Evolutionary conservation across 1,140 invertebrate species (phyloP), one percentile per base, ranked within the genome.

Genomic region (Physella acuta): DNA sequence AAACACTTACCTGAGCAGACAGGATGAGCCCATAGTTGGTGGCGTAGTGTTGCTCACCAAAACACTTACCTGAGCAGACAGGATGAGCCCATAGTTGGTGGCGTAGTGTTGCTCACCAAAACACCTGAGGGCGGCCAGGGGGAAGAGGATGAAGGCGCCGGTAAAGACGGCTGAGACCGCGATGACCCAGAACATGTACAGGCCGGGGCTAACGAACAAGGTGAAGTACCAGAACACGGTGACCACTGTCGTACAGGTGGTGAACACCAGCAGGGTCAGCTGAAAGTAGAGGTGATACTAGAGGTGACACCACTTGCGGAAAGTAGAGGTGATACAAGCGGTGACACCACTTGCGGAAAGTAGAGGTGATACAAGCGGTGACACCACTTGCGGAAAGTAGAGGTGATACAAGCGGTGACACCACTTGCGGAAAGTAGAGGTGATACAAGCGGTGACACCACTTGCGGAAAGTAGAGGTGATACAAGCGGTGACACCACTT

Each of bases 121-220:
- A 2, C 24, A 34, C n/a, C 33, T n/a, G 28, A 69, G 53, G 2
- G 71, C 71, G 3, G 71, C 71, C 60, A 72, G 30, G 3, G 71
- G 71, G 24, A 72, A 69, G 60, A 72, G 30, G 34, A 72, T 72
- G 60, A 72, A 72, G n/a, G 71, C 66, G 1, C 71, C 71, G 28
- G 71, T 62, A 44, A 72, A 59, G 61, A 49, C 53, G 28, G 31
- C 53, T 2, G 71, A 58, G 59, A 72, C 37, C 3, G 53, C 5
- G 49, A 69, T 68, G 1, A 68, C 49, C 60, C 59, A 63, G 17
- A 65, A 1, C 60, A 72, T 68, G 71, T 72, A 72, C 5, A 72
- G 52, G 17, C 1, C 66, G 0, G 71, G 71, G 34, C 67, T 59
- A 11, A 34, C 52, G 24, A 64, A n/a, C 37, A 68, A 39, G n/a